These are phyloP conservation scores for Caenorhabditis panamensis DNA, from an alignment of 2,888 invertebrate species.

Conservation along the genomic window DNA sequence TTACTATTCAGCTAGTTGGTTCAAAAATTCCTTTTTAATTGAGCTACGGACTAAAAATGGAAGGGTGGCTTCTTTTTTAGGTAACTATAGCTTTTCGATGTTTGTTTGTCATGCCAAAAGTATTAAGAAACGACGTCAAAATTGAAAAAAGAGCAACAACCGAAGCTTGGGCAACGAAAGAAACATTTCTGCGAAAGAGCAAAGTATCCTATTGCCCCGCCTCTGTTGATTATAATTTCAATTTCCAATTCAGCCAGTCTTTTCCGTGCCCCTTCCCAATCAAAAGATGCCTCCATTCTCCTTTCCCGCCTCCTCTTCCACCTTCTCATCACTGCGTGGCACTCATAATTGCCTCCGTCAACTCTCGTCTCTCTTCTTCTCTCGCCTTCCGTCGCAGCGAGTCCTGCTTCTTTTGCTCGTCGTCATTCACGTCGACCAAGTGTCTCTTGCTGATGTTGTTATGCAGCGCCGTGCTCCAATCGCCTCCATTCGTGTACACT, in stretches of 20 bases:
- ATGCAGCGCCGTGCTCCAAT: slow-evolving; percentile 73
- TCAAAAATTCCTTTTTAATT: too few relatives aligned
- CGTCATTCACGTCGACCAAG: slow-evolving; percentile 40
- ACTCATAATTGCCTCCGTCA: slow-evolving; percentile 43
- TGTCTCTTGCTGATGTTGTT: slow-evolving; percentile 66
- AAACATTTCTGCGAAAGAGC: too few relatives aligned
- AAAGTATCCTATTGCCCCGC: too few relatives aligned
- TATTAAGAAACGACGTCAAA: too few relatives aligned
- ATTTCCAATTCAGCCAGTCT: background rate
- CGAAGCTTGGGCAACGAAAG: too few relatives aligned
- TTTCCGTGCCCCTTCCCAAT: background rate
- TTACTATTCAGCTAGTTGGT: too few relatives aligned
- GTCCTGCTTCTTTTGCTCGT: slow-evolving; percentile 29
- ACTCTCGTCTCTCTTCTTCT: slow-evolving; percentile 51
- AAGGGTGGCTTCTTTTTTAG: too few relatives aligned
- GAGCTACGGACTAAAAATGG: too few relatives aligned
- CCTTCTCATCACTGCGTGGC: slow-evolving; percentile 33
- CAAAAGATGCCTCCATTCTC: background rate
- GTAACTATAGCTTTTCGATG: too few relatives aligned
- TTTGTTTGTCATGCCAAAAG: too few relatives aligned
- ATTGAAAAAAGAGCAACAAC: too few relatives aligned
- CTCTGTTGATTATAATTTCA: background rate
- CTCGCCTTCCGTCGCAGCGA: slow-evolving; percentile 40
- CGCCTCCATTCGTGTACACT: slow-evolving; percentile 71
- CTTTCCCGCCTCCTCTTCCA: background rate